These are phyloP conservation scores for Cataglyphis albicans DNA, from an alignment of 2,888 invertebrate genomes.

Conservation along the genomic window DNA sequence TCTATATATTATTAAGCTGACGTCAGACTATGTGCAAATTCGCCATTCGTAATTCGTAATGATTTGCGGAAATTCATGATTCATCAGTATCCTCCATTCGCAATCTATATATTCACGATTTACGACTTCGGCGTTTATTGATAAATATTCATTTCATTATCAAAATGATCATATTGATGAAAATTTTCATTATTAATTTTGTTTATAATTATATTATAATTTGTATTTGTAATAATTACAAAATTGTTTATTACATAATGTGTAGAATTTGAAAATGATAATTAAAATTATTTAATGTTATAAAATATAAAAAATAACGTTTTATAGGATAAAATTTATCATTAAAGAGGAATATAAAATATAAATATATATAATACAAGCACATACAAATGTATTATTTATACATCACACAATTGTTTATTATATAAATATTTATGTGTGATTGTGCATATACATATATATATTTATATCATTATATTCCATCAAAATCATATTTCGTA, in stretches of 20 bases:
- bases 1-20: not conserved
- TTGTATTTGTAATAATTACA: too few species aligned
- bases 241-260: not conserved
- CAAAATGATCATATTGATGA: not conserved
- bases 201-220: not conserved
- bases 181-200: not conserved
- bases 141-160: conserved; percentile 1
- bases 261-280: not conserved
- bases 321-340: not conserved
- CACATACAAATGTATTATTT: not conserved
- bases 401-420: not conserved
- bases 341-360: not conserved
- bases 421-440: not conserved
- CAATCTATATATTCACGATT: not conserved
- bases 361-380: not conserved
- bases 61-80: not conserved
- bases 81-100: not conserved
- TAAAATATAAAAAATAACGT: not conserved
- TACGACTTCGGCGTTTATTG: not conserved
- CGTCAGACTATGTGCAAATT: not conserved
- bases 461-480: not conserved
- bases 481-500: not conserved
- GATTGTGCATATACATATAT: not conserved
- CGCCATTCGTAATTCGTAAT: not conserved
- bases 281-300: not conserved